Base-by-base conservation (phyloP, 2,113 vertebrate genomes). In the Gymnogyps californianus region DNA sequence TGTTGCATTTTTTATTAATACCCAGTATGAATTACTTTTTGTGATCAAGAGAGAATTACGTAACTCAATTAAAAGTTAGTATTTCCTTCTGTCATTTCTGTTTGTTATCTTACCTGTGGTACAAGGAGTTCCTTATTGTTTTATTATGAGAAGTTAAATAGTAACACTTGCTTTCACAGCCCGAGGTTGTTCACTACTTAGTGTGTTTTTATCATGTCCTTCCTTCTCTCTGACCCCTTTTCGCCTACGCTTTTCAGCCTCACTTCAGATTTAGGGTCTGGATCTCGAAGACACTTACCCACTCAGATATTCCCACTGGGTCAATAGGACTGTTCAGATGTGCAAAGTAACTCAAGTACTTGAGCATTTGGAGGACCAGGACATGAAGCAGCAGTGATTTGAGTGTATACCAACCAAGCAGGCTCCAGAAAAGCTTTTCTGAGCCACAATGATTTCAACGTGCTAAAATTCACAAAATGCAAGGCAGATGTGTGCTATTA, bases 381-480 rank as follows among this genome's bases (percentile, higher is more conserved):
- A 59, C 40, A 3, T 5, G 34, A 49, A 91, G 44, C 65, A 91
- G 65, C 52, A 86, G 49, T 8, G 40, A 47, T 54, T 51, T 46
- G 74, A 83, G 25, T 4, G 5, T 15, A 31, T 34, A 55, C 15
- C 24, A 34, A 61, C 34, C 28, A 34, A 81, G 32, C 32, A 67
- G 69, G 40, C 47, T 94, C 38, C 77, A 93, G 66, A 65, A 71
- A 70, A 87, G 20, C 38, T 84, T 84, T 95, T 89, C 40, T 65
- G 78, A 78, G 44, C 61, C 52, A 29, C 61, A 62, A 16, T 69
- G 69, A 95, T 61, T 93, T 94, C 66, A 93, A 70, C 0, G 5
- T 77, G 84, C 54, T 96, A 95, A 89, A 94, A 96, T 91, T n/a
- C 54, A 87, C 49, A 36, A 91, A 97, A 96, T 49, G 34, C 61